These are phyloP conservation scores for Drosophila mimica DNA, from an alignment of 2,888 invertebrate species.

Conservation along the genomic window DNA sequence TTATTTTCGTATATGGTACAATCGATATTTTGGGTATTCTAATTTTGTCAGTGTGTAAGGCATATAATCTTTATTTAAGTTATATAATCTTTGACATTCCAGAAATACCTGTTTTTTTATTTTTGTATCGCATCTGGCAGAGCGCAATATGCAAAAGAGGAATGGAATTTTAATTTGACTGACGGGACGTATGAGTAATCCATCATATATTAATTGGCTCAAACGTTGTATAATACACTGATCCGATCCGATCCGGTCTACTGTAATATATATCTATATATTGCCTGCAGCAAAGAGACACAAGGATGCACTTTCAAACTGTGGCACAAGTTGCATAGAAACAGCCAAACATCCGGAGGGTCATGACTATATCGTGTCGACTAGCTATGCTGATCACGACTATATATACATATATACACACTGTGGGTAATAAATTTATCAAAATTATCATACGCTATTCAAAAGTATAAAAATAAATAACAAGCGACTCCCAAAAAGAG, in stretches of 20 bases:
- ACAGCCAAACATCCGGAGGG: background rate
- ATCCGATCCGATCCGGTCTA: background rate
- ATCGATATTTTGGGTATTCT: background rate
- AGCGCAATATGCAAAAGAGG: background rate
- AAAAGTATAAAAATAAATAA: background rate
- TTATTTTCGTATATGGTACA: background rate
- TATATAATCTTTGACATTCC: background rate
- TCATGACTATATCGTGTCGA: background rate
- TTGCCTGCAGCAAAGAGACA: background rate
- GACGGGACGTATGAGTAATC: background rate
- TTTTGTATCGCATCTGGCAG: background rate
- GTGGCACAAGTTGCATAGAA: background rate
- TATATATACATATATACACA: background rate
- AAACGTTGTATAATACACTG: background rate
- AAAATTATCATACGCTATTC: background rate
- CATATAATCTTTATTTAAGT: background rate
- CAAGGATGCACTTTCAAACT: background rate
- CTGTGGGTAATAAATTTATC: background rate
- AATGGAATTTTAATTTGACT: background rate
- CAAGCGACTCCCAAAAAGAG: background rate
- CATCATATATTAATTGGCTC: background rate
- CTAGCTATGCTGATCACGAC: background rate
- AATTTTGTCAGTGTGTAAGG: background rate
- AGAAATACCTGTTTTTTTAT: background rate
- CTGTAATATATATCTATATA: background rate